Conservation (phyloP, 2,888 invertebrate species). For the Drosophila fulvimacula region DNA sequence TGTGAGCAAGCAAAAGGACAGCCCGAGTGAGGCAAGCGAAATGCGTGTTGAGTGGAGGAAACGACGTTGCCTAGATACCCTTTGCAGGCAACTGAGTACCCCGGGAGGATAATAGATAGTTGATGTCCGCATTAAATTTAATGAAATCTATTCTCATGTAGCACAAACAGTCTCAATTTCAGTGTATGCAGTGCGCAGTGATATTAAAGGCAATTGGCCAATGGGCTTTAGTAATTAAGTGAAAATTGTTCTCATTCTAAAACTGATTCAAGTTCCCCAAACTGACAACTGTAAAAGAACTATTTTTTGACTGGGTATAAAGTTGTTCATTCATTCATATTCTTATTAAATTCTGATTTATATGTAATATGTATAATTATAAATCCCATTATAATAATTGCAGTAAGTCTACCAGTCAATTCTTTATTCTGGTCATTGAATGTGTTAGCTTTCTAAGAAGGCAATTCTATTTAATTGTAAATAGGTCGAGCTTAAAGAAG, state of each 20-base stretch:
- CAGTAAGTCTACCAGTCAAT: no score
- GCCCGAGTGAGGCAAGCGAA: neutral
- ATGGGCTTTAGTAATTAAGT: neutral
- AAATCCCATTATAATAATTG: no score
- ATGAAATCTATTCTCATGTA: neutral
- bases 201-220: neutral
- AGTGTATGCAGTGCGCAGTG: neutral
- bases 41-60: neutral
- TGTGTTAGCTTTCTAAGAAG: no score
- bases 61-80: constrained; percentile 30
- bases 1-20: constrained; percentile 37
- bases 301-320: no score
- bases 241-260: neutral
- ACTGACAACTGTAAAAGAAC: no score
- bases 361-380: no score
- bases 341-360: no score
- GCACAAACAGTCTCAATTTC: neutral
- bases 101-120: neutral
- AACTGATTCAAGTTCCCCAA: no score
- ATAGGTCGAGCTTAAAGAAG: no score
- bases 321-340: no score
- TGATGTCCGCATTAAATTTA: neutral
- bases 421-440: no score
- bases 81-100: constrained; percentile 3
- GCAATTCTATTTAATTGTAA: no score